Conservation (phyloP, 2,113 vertebrate species). For the Gobiocypris rarus region DNA sequence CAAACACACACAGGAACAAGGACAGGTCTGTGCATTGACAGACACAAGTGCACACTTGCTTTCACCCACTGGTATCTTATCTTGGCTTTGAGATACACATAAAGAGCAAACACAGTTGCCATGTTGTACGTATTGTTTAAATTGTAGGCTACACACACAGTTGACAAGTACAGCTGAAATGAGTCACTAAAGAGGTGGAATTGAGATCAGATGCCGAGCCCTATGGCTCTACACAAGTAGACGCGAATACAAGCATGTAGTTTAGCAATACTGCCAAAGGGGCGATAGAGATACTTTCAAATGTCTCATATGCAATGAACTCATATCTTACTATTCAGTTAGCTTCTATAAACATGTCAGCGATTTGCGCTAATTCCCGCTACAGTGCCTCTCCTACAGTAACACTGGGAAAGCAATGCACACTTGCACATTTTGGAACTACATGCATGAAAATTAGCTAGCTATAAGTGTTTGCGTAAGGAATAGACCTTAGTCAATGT, state of each 20-base stretch:
- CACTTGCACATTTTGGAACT: neutral
- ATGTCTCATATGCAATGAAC: neutral
- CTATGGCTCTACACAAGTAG: neutral
- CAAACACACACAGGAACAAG: constrained; percentile 37
- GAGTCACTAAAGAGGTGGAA: neutral
- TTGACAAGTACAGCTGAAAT: neutral
- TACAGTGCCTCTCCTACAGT: neutral
- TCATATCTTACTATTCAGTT: neutral
- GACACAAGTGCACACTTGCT: constrained; percentile 53
- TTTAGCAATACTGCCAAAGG: constrained; percentile 12
- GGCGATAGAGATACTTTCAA: neutral
- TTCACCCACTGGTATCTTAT: constrained; percentile 30
- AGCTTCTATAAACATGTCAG: neutral
- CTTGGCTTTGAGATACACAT: constrained; percentile 31
- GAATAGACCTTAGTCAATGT: neutral
- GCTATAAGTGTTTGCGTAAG: neutral
- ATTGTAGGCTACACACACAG: constrained; percentile 2
- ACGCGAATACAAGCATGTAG: too few species aligned
- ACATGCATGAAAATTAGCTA: neutral
- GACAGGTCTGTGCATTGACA: constrained; percentile 36
- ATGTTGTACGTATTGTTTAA: constrained; percentile 35
- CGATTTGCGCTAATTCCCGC: neutral
- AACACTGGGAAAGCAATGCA: neutral
- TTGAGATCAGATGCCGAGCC: neutral
- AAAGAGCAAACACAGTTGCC: constrained; percentile 50